Evolutionary conservation across 2,888 invertebrate genomes (phyloP).

Genomic region (Plusia festucae): DNA sequence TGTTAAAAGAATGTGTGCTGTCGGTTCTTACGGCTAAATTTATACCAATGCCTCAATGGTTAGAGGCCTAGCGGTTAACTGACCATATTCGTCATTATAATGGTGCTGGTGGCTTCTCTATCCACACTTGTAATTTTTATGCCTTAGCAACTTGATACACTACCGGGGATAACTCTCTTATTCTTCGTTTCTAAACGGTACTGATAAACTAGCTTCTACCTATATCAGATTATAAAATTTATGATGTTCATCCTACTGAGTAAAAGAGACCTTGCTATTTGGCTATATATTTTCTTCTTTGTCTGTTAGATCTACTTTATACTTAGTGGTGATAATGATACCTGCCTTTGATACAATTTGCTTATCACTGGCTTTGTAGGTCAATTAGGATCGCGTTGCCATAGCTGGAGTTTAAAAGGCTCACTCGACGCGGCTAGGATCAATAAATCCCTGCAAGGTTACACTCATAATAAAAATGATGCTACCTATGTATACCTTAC

Average conservation of each 20-base stretch:
- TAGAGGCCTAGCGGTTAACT: background rate
- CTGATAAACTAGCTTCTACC: too few relatives aligned
- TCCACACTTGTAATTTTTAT: too few relatives aligned
- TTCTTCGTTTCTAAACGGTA: background rate
- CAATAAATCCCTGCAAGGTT: constrained; percentile 1
- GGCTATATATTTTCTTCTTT: background rate
- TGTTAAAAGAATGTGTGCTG: background rate
- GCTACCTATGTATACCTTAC: background rate
- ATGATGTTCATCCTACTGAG: background rate
- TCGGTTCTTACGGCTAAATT: background rate
- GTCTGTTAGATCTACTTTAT: background rate
- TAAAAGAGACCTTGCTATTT: background rate
- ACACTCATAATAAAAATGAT: background rate
- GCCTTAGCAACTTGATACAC: too few relatives aligned
- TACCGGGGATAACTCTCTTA: too few relatives aligned
- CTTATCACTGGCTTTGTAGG: constrained; percentile 2
- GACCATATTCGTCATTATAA: background rate
- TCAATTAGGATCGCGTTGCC: constrained; percentile 1
- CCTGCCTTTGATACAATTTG: constrained; percentile 4
- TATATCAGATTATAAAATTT: too few relatives aligned
- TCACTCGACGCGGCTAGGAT: background rate
- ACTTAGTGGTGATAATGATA: background rate
- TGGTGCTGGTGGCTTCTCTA: too few relatives aligned
- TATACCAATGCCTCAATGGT: too few relatives aligned
- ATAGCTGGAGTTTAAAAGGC: constrained; percentile 1